Evolutionary conservation across 2,888 invertebrate species (phyloP), one percentile per base, ranked within the genome.

Genomic region (Unio pictorum): DNA sequence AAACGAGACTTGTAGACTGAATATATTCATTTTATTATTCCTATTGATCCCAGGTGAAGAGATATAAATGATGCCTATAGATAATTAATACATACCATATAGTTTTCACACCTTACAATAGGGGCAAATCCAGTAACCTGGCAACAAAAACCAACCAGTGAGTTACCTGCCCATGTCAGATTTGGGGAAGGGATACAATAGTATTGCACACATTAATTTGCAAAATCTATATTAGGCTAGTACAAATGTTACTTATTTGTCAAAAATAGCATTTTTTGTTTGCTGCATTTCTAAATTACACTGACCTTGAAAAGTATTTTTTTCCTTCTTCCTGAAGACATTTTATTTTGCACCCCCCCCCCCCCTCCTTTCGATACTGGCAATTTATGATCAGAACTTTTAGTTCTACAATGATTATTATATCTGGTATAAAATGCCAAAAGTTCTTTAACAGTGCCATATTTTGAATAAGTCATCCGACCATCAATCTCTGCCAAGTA

Each of bases 1-100:
- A 45, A 45, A 45, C 11, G 15, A 45, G 8, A 45, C 45, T 45
- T 45, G 45, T 60, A 73, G 69, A 71, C 68, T 73, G 75, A 76
- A 76, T 76, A 76, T 76, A 76, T 70, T 74, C 74, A 72, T 72
- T 74, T 76, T 75, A 72, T 66, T 66, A 69, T 72, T 67, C 72
- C 76, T 76, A 76, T 76, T 76, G 76, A 76, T 76, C 76, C 76
- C 76, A 76, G 76, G 74, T 73, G 73, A 74, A 64, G n/a, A 56
- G 57, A 56, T 64, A 64, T 57, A 64, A 64, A 64, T 56, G 55
- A 64, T 28, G 57, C 45, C 45, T 45, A 45, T 45, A 45, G 45
- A 45, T 45, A 45, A 45, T 45, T 45, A 45, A 45, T 45, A 45
- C 45, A 45, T 45, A 45, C 45, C 45, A 45, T 23, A 58, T 20